Conservation (phyloP, 2,113 vertebrate species). For the Ascaphus truei region DNA sequence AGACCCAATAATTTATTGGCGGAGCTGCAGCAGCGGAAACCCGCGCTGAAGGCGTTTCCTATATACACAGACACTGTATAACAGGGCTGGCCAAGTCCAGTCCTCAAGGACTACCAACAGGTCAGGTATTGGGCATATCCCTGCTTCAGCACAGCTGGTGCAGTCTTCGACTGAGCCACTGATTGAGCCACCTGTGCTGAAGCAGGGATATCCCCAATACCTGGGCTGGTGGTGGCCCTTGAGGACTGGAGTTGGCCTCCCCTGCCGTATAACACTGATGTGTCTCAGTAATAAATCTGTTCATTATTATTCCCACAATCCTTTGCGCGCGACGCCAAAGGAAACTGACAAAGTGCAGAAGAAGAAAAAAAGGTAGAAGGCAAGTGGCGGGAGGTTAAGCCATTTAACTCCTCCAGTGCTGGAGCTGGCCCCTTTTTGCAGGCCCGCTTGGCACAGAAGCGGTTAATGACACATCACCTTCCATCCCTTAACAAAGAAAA, state of each 20-base stretch:
- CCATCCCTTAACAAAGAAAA: not conserved
- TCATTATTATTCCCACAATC: constrained; percentile 46
- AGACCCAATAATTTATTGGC: constrained; percentile 64
- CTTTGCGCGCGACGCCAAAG: constrained; percentile 46
- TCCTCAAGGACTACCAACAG: no score
- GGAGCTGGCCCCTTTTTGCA: no score
- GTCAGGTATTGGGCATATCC: no score
- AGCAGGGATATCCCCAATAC: no score
- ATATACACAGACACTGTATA: constrained; percentile 52
- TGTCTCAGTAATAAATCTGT: constrained; percentile 47
- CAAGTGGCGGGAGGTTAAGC: not conserved
- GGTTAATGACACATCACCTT: not conserved
- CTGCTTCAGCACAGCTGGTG: no score
- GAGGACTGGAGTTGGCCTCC: no score
- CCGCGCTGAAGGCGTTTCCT: constrained; percentile 48
- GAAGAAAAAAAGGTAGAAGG: constrained; percentile 36
- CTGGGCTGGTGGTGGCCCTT: no score
- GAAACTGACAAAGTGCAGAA: constrained; percentile 47
- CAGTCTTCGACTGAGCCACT: no score
- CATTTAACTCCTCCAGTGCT: not conserved
- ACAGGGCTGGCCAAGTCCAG: no score
- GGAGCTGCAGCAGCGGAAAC: constrained; percentile 49
- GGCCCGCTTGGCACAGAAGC: no score
- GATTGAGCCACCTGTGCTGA: no score
- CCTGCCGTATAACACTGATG: constrained; percentile 58